Percentiles rank a stretch among this genome's conserved stretches.
These are phyloP conservation scores for Falco columbarius DNA, from an alignment of 2,797 vertebrate genomes.

Conservation along the genomic window DNA sequence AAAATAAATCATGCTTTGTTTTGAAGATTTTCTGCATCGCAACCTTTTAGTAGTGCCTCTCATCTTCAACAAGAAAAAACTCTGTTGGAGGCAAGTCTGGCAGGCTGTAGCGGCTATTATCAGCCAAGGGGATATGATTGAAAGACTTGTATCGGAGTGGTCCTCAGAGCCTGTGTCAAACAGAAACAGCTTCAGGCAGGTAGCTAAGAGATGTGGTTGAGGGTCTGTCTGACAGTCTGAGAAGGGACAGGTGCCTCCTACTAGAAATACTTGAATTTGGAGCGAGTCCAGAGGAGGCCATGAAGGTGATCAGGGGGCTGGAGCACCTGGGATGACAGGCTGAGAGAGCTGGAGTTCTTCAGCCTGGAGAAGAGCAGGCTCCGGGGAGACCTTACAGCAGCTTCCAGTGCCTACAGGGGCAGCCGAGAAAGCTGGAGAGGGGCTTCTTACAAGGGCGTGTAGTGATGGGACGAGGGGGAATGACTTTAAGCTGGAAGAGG, in stretches of 20 bases:
- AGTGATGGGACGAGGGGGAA: no score
- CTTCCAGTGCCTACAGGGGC: no score
- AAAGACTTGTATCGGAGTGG: background rate
- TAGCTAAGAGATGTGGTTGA: background rate
- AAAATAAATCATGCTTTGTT: constrained; percentile 14
- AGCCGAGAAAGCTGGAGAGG: no score
- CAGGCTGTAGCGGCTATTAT: background rate
- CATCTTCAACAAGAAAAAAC: background rate
- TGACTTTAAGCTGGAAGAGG: no score
- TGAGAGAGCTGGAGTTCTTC: no score
- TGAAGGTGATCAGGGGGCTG: no score
- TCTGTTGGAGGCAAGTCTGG: background rate
- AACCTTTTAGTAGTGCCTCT: background rate
- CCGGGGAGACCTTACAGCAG: no score
- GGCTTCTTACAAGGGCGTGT: no score
- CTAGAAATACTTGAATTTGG: background rate
- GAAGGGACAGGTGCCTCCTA: background rate
- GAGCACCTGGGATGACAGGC: no score
- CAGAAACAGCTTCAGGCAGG: background rate
- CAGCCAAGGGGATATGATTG: constrained; percentile 1
- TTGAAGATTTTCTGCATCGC: constrained; percentile 9
- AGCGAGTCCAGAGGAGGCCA: no score
- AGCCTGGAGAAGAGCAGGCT: no score
- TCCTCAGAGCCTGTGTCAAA: background rate
- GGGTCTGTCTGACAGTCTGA: background rate